A percentile compares a stretch with the other conserved stretches of the same genome.
phyloP scores from a whole-genome alignment of 2,797 vertebrate species.

The Cichlasoma orientale region DNA sequence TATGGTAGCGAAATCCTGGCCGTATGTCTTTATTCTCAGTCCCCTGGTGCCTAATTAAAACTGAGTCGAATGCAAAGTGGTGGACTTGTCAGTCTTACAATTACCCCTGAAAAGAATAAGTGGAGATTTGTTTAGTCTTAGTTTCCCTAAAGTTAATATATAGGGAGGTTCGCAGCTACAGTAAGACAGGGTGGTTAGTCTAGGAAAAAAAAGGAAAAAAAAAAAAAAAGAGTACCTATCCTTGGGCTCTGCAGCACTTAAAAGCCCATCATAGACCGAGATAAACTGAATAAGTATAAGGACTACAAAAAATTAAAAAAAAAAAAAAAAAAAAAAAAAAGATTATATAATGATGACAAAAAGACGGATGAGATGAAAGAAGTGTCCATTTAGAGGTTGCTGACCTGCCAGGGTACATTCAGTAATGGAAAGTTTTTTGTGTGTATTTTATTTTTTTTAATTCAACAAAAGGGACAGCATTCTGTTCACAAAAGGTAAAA shows the following conservation, averaged over 20 bases:
- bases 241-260: conserved; percentile 1
- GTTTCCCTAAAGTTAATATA: conserved; percentile 48
- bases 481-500: conserved; percentile 8
- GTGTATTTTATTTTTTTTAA: not conserved
- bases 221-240: not conserved
- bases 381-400: conserved; percentile 40
- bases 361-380: conserved; percentile 38
- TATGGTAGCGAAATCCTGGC: not conserved
- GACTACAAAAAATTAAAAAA: not conserved
- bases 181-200: not conserved
- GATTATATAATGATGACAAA: conserved; percentile 42
- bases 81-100: not conserved
- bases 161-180: conserved; percentile 20
- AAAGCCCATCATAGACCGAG: conserved; percentile 33
- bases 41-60: conserved; percentile 12
- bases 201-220: not conserved
- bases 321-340: not conserved
- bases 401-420: conserved; percentile 34
- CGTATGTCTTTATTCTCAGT: not conserved
- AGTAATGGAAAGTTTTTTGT: conserved; percentile 18
- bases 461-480: conserved; percentile 1
- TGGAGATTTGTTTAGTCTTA: conserved; percentile 35
- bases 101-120: conserved; percentile 12
- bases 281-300: conserved; percentile 49
- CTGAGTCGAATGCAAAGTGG: not conserved